Percentiles rank a stretch among this genome's conserved stretches.
Evolutionary conservation across 2,797 vertebrate species (phyloP).

Genomic region (Oreortyx pictus): DNA sequence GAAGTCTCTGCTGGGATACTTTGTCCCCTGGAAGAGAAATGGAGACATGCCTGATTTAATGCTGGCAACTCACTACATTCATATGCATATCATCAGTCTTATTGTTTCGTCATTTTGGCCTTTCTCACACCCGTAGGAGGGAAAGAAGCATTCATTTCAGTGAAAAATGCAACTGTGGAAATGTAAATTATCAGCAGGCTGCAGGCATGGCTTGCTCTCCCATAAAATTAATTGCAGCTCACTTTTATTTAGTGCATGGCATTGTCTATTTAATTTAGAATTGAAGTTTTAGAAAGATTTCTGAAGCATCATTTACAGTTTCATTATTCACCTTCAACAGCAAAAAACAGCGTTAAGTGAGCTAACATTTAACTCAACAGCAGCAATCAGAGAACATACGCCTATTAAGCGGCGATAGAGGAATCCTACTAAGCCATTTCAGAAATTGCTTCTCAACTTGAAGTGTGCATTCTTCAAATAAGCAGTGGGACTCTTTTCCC

Average conservation of each 20-base stretch:
- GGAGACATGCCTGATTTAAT: not conserved
- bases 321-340: not conserved
- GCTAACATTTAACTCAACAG: not conserved
- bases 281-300: not conserved
- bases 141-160: not conserved
- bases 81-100: not conserved
- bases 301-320: not conserved
- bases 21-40: not conserved
- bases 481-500: not conserved
- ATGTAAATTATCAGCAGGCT: not conserved
- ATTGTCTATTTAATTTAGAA: not conserved
- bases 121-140: not conserved
- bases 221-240: not conserved
- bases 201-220: not conserved
- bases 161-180: not conserved
- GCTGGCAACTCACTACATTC: not conserved
- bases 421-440: conserved; percentile 16
- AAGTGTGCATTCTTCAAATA: not conserved
- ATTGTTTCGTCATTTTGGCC: not conserved
- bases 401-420: conserved; percentile 13
- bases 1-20: not conserved
- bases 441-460: conserved; percentile 3
- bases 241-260: not conserved
- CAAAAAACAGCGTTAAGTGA: not conserved
- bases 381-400: not conserved